Conservation (phyloP, 2,797 vertebrate species). For the Microcaecilia unicolor region DNA sequence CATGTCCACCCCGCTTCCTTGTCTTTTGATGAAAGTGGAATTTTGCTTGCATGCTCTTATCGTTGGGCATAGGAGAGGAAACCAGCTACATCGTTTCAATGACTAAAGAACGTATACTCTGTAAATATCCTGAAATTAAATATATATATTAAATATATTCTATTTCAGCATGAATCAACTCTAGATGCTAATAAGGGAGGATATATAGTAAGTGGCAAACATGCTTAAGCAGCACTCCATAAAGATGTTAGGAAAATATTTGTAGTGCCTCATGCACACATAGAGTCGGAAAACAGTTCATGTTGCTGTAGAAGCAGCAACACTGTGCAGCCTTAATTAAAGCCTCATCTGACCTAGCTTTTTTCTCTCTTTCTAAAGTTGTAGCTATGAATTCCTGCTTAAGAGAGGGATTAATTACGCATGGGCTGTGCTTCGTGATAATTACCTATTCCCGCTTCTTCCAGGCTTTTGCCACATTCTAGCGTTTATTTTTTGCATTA, state of each 20-base stretch:
- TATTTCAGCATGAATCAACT: too few relatives aligned
- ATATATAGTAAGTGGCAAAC: conserved; percentile 38
- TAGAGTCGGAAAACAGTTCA: conserved; percentile 46
- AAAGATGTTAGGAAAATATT: conserved; percentile 55
- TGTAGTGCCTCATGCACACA: conserved; percentile 41
- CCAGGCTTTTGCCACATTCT: conserved; percentile 44
- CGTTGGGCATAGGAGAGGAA: too few relatives aligned
- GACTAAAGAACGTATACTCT: too few relatives aligned
- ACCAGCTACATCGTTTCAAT: too few relatives aligned
- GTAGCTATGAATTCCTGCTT: conserved; percentile 38
- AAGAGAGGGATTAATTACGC: conserved; percentile 44
- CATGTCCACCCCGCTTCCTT: too few relatives aligned
- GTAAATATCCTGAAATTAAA: too few relatives aligned
- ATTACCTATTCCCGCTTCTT: conserved; percentile 45
- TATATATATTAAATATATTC: too few relatives aligned
- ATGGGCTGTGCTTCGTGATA: conserved; percentile 43
- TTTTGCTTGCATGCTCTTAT: too few relatives aligned
- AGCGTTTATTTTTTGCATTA: conserved; percentile 32
- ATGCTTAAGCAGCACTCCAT: conserved; percentile 41
- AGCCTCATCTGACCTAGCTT: conserved; percentile 40
- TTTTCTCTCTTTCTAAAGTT: conserved; percentile 26
- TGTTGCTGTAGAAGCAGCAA: conserved; percentile 42
- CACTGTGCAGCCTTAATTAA: conserved; percentile 44
- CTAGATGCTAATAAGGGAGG: conserved; percentile 44
- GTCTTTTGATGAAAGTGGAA: too few relatives aligned